phyloP scores from a whole-genome alignment of 1,140 invertebrate genomes.

The Solenopsis invicta region DNA sequence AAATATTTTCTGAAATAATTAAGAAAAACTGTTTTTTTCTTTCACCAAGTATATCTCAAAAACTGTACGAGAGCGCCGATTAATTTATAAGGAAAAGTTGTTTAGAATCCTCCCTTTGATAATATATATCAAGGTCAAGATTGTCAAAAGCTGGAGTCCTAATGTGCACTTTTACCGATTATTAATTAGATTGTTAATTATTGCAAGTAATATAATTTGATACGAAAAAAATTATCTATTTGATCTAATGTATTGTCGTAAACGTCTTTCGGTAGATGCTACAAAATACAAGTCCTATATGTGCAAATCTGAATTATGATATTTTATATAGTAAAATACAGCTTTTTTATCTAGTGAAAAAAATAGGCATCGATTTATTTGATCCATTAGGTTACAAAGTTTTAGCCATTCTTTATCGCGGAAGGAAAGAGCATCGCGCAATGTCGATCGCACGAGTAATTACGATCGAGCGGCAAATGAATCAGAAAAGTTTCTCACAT shows the following conservation, averaged over 20 bases:
- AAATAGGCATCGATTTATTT: neutral
- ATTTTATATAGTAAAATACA: neutral
- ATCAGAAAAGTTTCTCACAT: slow-evolving; percentile 46
- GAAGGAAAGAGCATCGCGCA: slow-evolving; percentile 14
- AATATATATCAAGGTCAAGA: too few species aligned
- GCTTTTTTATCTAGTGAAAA: neutral
- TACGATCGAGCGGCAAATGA: slow-evolving; percentile 22
- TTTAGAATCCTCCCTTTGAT: too few species aligned
- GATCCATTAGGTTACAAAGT: neutral
- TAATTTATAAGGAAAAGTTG: too few species aligned
- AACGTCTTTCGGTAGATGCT: neutral
- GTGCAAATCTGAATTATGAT: neutral
- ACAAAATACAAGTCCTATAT: too few species aligned
- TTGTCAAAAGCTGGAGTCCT: too few species aligned
- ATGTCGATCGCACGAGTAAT: slow-evolving; percentile 32
- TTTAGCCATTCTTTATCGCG: neutral
- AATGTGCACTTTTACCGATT: too few species aligned
- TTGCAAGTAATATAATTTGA: neutral
- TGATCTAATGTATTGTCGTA: neutral
- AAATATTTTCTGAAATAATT: too few species aligned
- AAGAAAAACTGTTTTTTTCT: too few species aligned
- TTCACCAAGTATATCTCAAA: too few species aligned
- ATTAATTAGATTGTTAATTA: too few species aligned
- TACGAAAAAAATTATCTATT: neutral
- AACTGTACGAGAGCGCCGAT: too few species aligned